These are phyloP conservation scores for Dinomys branickii DNA, from an alignment of 2,113 vertebrate genomes.

Conservation along the genomic window DNA sequence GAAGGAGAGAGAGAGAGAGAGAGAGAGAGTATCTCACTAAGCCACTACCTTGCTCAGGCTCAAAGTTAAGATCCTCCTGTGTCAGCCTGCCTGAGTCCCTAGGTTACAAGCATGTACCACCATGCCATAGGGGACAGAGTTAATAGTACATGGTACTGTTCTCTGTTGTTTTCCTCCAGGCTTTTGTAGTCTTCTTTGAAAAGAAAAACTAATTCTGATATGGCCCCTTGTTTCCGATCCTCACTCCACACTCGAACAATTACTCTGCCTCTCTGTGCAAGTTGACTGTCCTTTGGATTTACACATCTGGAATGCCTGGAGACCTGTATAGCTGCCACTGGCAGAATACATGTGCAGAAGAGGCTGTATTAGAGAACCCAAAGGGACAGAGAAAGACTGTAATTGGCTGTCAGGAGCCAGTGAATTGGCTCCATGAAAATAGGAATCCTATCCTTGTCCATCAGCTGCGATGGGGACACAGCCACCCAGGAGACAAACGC, in stretches of 20 bases:
- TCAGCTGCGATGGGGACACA: background rate
- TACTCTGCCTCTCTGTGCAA: background rate
- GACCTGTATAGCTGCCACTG: background rate
- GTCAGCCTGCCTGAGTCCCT: background rate
- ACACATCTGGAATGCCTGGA: background rate
- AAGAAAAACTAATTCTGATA: background rate
- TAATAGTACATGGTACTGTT: background rate
- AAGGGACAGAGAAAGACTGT: background rate
- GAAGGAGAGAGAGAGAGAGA: too few relatives aligned
- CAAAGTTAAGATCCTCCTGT: background rate
- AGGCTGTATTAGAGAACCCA: background rate
- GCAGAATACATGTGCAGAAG: background rate
- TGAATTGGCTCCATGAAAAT: background rate
- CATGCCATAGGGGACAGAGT: background rate
- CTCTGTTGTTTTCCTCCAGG: background rate
- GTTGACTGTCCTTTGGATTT: background rate
- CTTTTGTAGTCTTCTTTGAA: background rate
- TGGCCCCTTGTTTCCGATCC: background rate
- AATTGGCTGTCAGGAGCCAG: background rate
- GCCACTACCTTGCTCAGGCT: background rate
- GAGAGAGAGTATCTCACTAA: background rate
- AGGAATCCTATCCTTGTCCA: background rate
- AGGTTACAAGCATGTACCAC: background rate
- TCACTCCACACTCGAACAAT: background rate
- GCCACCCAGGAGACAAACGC: background rate